Conservation (phyloP, 2,888 invertebrate genomes). For the Thereva unica region DNA sequence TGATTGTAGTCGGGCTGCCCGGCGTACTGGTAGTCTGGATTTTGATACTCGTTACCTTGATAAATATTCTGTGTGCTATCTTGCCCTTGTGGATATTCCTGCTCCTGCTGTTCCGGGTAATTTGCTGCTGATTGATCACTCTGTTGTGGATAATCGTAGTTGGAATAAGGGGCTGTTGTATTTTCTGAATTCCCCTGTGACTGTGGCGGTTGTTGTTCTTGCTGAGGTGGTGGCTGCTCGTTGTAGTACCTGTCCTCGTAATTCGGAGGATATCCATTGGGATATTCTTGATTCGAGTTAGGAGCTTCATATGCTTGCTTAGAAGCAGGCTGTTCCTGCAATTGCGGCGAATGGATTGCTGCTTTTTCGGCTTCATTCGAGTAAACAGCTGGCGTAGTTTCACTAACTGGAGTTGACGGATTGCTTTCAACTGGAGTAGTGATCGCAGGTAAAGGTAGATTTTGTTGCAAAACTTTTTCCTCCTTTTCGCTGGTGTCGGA, state of each 20-base stretch:
- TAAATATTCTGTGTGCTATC: slow-evolving; percentile 5
- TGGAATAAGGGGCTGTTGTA: slow-evolving; percentile 2
- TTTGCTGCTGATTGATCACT: not conserved
- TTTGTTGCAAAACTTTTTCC: not conserved
- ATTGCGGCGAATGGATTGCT: not conserved
- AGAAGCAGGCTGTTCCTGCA: not conserved
- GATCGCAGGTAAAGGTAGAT: not conserved
- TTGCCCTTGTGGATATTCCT: slow-evolving; percentile 2
- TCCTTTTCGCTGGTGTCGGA: slow-evolving; percentile 31
- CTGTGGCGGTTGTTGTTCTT: not conserved
- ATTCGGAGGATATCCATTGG: slow-evolving; percentile 20
- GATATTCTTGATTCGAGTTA: slow-evolving; percentile 24
- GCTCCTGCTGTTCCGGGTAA: not conserved
- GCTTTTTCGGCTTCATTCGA: not conserved
- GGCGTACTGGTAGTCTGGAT: slow-evolving; percentile 5
- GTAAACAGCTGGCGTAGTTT: not conserved
- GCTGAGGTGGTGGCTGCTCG: not conserved
- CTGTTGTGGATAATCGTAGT: slow-evolving; percentile 2
- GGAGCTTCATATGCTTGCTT: not conserved
- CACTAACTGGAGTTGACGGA: slow-evolving; percentile 25
- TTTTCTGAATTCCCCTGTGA: not conserved
- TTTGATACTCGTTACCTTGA: slow-evolving; percentile 7
- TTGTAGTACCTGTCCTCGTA: slow-evolving; percentile 9
- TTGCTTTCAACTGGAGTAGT: slow-evolving; percentile 14
- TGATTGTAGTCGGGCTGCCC: slow-evolving; percentile 18